Evolutionary conservation across 2,888 invertebrate species (phyloP).

Genomic region (Drosophila nr. fundita): DNA sequence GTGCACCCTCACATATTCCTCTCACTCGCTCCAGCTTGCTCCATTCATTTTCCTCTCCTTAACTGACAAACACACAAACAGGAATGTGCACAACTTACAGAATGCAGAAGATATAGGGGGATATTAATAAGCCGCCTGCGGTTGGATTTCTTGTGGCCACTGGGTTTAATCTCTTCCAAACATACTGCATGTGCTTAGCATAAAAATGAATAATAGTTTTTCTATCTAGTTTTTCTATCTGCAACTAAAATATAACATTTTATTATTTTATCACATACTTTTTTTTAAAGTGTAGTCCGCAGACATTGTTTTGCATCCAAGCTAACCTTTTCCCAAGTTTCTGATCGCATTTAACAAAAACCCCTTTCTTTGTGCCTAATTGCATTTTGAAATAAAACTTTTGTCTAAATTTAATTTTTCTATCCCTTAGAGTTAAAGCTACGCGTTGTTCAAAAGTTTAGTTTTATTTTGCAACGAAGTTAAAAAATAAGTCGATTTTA

Average conservation of each 20-base stretch:
- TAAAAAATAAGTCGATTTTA: neutral
- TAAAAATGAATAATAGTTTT: neutral
- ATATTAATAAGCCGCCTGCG: conserved; percentile 19
- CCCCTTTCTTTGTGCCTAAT: neutral
- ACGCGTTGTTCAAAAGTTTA: neutral
- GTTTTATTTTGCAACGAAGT: neutral
- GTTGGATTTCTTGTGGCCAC: neutral
- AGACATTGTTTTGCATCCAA: neutral
- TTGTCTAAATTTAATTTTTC: neutral
- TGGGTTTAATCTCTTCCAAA: neutral
- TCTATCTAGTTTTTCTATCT: neutral
- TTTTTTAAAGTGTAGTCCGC: neutral
- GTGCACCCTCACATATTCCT: conserved; percentile 1
- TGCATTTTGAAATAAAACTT: neutral
- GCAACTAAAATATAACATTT: neutral
- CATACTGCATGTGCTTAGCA: neutral
- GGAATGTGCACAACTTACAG: conserved; percentile 18
- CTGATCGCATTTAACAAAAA: neutral
- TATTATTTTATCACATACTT: neutral
- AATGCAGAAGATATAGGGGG: conserved; percentile 11
- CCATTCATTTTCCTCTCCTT: neutral
- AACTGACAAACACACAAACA: neutral
- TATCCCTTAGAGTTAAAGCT: neutral
- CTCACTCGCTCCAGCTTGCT: neutral
- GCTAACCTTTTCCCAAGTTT: neutral